phyloP scores from a whole-genome alignment of 2,888 invertebrate species.

The Hermaeophaga mercurialis region DNA sequence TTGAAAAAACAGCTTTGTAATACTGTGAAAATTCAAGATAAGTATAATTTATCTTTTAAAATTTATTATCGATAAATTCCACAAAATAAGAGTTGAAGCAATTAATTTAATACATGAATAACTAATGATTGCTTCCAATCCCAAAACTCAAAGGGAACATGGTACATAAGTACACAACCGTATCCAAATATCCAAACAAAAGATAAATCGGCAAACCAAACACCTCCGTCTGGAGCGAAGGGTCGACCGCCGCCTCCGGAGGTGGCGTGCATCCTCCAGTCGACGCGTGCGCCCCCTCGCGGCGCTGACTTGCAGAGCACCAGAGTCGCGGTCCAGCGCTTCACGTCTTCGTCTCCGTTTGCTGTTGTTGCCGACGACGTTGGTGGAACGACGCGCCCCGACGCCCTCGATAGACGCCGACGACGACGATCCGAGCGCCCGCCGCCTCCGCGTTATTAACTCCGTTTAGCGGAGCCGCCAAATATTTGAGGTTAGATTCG shows the following conservation, averaged over 20 bases:
- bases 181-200: not conserved
- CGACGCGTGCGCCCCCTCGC: constrained; percentile 23
- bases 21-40: no score
- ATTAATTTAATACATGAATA: no score
- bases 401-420: constrained; percentile 38
- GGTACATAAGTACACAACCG: no score
- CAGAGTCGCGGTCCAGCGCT: constrained; percentile 33
- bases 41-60: no score
- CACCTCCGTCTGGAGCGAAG: not conserved
- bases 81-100: no score
- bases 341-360: constrained; percentile 23
- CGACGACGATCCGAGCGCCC: constrained; percentile 25
- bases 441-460: constrained; percentile 11
- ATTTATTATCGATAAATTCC: no score
- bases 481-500: constrained; percentile 15
- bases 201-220: constrained; percentile 5
- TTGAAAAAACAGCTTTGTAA: no score
- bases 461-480: constrained; percentile 7
- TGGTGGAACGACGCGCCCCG: constrained; percentile 38
- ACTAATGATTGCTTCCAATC: no score
- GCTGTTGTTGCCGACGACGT: constrained; percentile 33
- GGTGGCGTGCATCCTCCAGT: not conserved
- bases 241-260: not conserved
- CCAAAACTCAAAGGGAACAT: no score
- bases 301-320: constrained; percentile 35